Percentiles rank a stretch among this genome's conserved stretches.
These are phyloP conservation scores for Ophiodon elongatus DNA, from an alignment of 2,113 vertebrate species.

Conservation along the genomic window DNA sequence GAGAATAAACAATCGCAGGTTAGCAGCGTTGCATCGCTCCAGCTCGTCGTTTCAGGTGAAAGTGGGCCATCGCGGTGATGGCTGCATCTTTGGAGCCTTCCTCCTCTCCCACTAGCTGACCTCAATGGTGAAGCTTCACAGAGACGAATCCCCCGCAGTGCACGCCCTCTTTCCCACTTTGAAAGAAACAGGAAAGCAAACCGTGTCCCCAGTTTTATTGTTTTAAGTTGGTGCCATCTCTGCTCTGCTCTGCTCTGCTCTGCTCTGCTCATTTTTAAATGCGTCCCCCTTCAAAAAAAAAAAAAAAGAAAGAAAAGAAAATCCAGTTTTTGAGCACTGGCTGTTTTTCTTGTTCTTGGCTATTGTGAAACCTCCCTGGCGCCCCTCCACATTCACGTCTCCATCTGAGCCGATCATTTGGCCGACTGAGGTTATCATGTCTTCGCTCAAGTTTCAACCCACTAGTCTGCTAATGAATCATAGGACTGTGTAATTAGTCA, in stretches of 20 bases:
- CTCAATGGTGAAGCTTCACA: slow-evolving; percentile 68
- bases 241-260: neutral
- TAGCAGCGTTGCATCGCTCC: slow-evolving; percentile 69
- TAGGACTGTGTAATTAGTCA: slow-evolving; percentile 78
- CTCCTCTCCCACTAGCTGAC: slow-evolving; percentile 67
- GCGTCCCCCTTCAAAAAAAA: neutral
- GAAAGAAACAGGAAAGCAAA: slow-evolving; percentile 61
- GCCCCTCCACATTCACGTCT: slow-evolving; percentile 14
- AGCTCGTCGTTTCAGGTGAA: slow-evolving; percentile 71
- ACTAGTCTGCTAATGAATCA: slow-evolving; percentile 79
- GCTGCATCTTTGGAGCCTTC: slow-evolving; percentile 51
- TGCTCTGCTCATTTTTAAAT: slow-evolving; percentile 11
- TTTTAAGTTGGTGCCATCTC: slow-evolving; percentile 18
- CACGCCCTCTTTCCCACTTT: slow-evolving; percentile 29
- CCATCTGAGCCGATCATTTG: slow-evolving; percentile 53
- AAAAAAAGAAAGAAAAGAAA: neutral
- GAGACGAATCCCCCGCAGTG: slow-evolving; percentile 24
- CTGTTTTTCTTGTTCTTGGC: neutral
- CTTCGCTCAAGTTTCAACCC: slow-evolving; percentile 69
- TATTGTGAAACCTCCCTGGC: neutral
- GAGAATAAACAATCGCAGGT: slow-evolving; percentile 87
- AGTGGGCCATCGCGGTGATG: slow-evolving; percentile 80
- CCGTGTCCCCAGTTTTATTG: slow-evolving; percentile 54
- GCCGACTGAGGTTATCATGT: slow-evolving; percentile 65
- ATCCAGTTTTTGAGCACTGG: neutral